Evolutionary conservation across 1,140 invertebrate species (phyloP).

Genomic region (Helicorthomorpha holstii): DNA sequence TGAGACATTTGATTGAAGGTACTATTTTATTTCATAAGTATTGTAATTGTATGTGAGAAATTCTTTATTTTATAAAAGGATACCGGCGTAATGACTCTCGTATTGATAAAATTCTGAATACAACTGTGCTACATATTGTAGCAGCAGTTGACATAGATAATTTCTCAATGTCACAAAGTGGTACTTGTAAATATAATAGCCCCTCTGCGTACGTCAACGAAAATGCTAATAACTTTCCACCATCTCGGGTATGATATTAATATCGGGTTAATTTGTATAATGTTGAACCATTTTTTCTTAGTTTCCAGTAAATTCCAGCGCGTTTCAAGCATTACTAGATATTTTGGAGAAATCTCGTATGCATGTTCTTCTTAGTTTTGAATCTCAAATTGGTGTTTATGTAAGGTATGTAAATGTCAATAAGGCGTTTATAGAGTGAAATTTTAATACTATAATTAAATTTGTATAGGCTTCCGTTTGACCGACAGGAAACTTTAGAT

Average conservation of each 20-base stretch:
- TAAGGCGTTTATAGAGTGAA: too few relatives aligned
- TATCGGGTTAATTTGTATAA: too few relatives aligned
- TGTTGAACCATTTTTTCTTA: background rate
- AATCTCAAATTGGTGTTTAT: constrained; percentile 25
- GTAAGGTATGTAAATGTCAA: constrained; percentile 18
- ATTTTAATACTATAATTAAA: too few relatives aligned
- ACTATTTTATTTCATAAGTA: background rate
- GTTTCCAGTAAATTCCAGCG: constrained; percentile 1
- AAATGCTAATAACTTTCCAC: too few relatives aligned
- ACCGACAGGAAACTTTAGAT: constrained; percentile 6
- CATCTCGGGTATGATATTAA: too few relatives aligned
- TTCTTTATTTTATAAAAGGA: constrained; percentile 23
- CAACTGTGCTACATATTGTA: constrained; percentile 59
- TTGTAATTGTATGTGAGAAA: background rate
- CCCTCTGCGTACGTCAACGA: too few relatives aligned
- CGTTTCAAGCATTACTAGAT: constrained; percentile 13
- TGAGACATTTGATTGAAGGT: constrained; percentile 51
- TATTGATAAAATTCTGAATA: constrained; percentile 43
- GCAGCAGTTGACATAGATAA: constrained; percentile 31
- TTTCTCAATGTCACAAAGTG: constrained; percentile 3
- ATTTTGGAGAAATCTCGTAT: constrained; percentile 18
- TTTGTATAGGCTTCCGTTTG: constrained; percentile 13
- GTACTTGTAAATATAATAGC: background rate
- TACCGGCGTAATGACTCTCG: constrained; percentile 43
- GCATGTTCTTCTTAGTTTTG: constrained; percentile 22